A percentile compares a stretch with the other conserved stretches of the same genome.
These are phyloP conservation scores for Halcyon senegalensis DNA, from an alignment of 2,113 vertebrate genomes.

Conservation along the genomic window DNA sequence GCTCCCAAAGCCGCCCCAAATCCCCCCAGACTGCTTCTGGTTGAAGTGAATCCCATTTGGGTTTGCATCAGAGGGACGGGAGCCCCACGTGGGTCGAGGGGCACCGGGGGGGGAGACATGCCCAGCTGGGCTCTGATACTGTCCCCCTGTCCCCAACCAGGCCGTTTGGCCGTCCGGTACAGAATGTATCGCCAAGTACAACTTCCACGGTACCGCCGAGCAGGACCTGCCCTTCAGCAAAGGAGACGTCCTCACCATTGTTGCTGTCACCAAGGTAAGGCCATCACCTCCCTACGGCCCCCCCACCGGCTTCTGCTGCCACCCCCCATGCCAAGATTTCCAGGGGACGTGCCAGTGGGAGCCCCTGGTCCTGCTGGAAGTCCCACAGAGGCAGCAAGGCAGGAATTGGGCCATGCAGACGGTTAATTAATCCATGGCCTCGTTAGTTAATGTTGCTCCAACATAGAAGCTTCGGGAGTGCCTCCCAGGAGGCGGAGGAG, in stretches of 20 bases:
- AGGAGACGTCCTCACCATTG: constrained; percentile 94
- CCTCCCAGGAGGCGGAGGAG: background rate
- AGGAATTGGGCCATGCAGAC: fast-evolving
- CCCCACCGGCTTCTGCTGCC: background rate
- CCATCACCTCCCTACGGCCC: fast-evolving
- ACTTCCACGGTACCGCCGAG: constrained; percentile 90
- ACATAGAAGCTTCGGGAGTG: background rate
- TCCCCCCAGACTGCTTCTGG: background rate
- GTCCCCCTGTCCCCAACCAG: background rate
- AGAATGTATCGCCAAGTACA: constrained; percentile 96
- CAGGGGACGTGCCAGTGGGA: background rate
- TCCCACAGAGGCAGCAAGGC: background rate
- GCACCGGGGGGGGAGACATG: fast-evolving
- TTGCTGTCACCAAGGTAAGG: constrained; percentile 91
- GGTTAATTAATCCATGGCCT: constrained; percentile 23
- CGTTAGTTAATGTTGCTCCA: constrained; percentile 46
- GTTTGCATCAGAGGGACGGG: fast-evolving
- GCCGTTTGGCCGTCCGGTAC: constrained; percentile 90
- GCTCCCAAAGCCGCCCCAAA: background rate
- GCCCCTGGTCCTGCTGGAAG: background rate
- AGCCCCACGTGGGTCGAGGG: fast-evolving
- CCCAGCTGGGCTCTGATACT: fast-evolving
- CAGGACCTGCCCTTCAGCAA: constrained; percentile 96
- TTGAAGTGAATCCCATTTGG: fast-evolving
- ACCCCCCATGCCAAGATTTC: fast-evolving